Conservation (phyloP, 2,888 invertebrate species). For the Thereva unica region DNA sequence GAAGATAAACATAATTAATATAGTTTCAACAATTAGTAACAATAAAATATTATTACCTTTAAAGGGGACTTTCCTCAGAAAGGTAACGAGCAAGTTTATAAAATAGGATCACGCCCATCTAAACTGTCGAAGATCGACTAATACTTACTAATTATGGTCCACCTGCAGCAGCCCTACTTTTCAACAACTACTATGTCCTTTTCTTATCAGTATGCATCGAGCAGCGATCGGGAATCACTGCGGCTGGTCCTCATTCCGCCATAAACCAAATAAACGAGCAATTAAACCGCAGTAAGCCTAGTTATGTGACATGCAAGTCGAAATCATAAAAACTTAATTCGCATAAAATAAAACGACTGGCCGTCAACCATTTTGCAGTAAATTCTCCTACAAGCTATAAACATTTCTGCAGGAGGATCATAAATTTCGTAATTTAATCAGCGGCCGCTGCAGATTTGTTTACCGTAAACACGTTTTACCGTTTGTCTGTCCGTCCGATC, state of each 20-base stretch:
- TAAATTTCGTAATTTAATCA: constrained; percentile 45
- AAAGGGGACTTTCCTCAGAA: too few species aligned
- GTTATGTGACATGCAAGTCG: constrained; percentile 48
- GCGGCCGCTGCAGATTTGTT: constrained; percentile 32
- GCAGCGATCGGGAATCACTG: constrained; percentile 50
- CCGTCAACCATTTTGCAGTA: constrained; percentile 37
- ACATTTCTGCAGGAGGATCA: constrained; percentile 44
- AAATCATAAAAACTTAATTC: constrained; percentile 46
- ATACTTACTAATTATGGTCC: too few species aligned
- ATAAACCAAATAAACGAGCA: constrained; percentile 60
- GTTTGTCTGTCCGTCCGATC: constrained; percentile 12
- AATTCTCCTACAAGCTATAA: constrained; percentile 45
- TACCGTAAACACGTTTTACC: constrained; percentile 34
- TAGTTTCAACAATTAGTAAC: too few species aligned
- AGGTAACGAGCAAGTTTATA: too few species aligned
- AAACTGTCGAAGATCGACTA: too few species aligned
- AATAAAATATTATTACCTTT: too few species aligned
- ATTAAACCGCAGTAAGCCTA: constrained; percentile 59
- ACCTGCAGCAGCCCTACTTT: too few species aligned
- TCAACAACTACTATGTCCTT: constrained; percentile 1
- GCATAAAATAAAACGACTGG: constrained; percentile 42
- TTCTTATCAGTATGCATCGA: constrained; percentile 46
- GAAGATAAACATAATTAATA: too few species aligned
- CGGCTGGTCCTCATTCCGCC: constrained; percentile 53
- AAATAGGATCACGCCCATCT: too few species aligned